Conservation (phyloP, 2,888 invertebrate genomes). For the Synanthedon tipuliformis region DNA sequence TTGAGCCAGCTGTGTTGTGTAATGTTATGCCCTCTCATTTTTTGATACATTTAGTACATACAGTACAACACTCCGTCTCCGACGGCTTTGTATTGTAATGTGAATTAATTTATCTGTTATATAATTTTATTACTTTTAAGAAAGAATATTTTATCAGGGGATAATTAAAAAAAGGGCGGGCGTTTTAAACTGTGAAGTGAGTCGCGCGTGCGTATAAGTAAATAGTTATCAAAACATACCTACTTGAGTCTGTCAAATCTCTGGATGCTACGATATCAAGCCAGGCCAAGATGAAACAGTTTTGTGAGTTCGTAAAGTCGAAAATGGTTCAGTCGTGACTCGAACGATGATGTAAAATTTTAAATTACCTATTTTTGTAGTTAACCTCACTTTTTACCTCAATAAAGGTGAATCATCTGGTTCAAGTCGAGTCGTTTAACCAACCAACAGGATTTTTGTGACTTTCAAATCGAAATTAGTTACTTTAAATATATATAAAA, state of each 20-base stretch:
- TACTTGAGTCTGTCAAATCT: slow-evolving; percentile 9
- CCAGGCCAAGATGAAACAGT: too few relatives aligned
- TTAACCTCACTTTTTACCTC: slow-evolving; percentile 48
- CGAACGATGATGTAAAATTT: slow-evolving; percentile 28
- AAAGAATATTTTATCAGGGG: too few relatives aligned
- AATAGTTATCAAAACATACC: slow-evolving; percentile 16
- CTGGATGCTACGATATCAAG: too few relatives aligned
- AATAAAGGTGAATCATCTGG: slow-evolving; percentile 32
- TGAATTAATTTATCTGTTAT: too few relatives aligned
- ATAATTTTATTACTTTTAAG: too few relatives aligned
- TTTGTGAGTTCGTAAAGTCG: slow-evolving; percentile 3
- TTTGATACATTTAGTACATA: slow-evolving; percentile 17
- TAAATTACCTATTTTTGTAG: slow-evolving; percentile 54
- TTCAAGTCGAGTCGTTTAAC: not conserved
- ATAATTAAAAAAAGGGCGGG: slow-evolving; percentile 16
- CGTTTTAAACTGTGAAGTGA: slow-evolving; percentile 13
- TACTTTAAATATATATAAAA: not conserved
- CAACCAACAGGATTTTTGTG: not conserved
- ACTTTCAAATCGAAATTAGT: not conserved
- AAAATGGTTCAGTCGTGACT: slow-evolving; percentile 17
- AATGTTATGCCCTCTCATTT: slow-evolving; percentile 42
- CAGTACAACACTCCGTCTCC: slow-evolving; percentile 5
- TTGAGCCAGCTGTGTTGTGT: slow-evolving; percentile 10
- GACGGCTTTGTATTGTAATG: not conserved
- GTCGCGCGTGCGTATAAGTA: slow-evolving; percentile 30